Base-by-base conservation (phyloP, 2,113 vertebrate species). In the Nothoprocta perdicaria region DNA sequence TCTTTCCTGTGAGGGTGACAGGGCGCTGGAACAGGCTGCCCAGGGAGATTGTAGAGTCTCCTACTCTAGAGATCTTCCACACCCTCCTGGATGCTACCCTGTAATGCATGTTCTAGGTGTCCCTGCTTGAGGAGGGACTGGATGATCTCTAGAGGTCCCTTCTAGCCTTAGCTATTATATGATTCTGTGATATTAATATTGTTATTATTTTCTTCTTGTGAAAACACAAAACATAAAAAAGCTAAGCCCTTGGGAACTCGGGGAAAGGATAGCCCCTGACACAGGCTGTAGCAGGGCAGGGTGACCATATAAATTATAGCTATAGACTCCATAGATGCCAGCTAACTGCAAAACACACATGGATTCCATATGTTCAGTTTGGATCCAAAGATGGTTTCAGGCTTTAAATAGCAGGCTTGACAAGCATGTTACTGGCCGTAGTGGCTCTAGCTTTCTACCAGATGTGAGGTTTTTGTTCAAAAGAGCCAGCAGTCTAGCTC, bases 311-410 rank as follows among this genome's bases (percentile, higher is more conserved):
- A 81, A 65, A 76, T 72, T 92, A 92, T 52, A 94, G 88, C 74
- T 82, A 63, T 46, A 55, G 81, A 71, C 38, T 89, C 58, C 10
- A 19, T 38, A 84, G 29, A 48, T 40, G 48, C 71, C 85, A 52
- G 43, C 29, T 81, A 80, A 40, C 77, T 75, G 65, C 22, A 52
- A 84, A 90, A 88, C 65, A 92, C 89, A 88, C 65, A 52, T 89
- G 86, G 66, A 40, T 29, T 82, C 81, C 86, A 93, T 55, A 84
- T 95, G 84, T 84, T 88, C 93, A 43, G 35, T 81, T 71, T 46
- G 79, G 46, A 40, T 46, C 24, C 38, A 46, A 38, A 38, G 4
- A 7, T 82, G 38, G 10, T 22, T 87, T 76, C 71, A 35, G 82
- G 14, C 43, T 52, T 62, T 65, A 55, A 79, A 75, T 22, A 81